Conservation (phyloP, 2,113 vertebrate species). For the Eidolon helvum region DNA sequence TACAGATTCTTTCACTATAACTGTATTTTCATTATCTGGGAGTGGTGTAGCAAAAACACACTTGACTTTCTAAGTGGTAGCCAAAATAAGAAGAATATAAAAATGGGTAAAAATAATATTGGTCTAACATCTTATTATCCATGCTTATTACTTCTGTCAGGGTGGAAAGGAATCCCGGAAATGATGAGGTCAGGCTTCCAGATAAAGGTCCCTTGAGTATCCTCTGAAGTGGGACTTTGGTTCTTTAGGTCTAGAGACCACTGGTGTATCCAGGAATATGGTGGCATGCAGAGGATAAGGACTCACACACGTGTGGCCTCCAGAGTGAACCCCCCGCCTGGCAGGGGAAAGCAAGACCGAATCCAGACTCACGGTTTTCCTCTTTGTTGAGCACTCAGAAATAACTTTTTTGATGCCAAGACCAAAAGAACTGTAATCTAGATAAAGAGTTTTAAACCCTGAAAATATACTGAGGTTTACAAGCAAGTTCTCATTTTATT, state of each 20-base stretch:
- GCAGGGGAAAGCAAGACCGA: neutral
- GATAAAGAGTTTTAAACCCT: conserved; percentile 53
- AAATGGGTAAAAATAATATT: neutral
- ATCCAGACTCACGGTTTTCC: conserved; percentile 42
- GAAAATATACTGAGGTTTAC: conserved; percentile 49
- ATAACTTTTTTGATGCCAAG: conserved; percentile 1
- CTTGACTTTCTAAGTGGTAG: neutral
- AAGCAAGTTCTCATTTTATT: conserved; percentile 47
- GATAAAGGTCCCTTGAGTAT: neutral
- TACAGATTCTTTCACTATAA: neutral
- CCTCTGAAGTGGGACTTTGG: neutral
- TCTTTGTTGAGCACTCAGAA: conserved; percentile 64
- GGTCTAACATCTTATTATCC: neutral
- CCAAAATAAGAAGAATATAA: neutral
- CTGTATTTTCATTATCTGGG: conserved; percentile 2
- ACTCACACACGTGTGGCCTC: neutral
- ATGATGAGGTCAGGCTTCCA: neutral
- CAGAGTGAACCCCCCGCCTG: neutral
- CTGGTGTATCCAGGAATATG: neutral
- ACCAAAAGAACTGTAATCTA: conserved; percentile 46
- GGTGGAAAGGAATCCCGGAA: conserved; percentile 18
- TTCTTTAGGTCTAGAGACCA: neutral
- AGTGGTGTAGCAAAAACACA: neutral
- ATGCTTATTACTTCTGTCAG: neutral
- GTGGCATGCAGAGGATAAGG: neutral